These are phyloP conservation scores for Mallotus villosus DNA, from an alignment of 2,797 vertebrate genomes.

Conservation along the genomic window DNA sequence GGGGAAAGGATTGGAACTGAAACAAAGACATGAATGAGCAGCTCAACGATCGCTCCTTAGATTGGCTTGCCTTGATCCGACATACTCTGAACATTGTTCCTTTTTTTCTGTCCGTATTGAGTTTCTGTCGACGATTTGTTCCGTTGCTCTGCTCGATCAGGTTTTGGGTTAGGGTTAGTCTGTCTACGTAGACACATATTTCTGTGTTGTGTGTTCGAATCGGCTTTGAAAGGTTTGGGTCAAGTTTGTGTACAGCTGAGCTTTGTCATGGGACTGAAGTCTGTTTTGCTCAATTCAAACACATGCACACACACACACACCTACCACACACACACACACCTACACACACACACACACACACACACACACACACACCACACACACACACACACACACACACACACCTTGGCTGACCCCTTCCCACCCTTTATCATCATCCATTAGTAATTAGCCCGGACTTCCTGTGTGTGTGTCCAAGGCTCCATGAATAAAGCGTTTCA, in stretches of 20 bases:
- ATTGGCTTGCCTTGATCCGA: neutral
- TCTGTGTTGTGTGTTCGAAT: neutral
- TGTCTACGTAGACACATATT: too few relatives aligned
- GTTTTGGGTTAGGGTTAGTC: too few relatives aligned
- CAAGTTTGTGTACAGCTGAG: neutral
- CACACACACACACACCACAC: too few relatives aligned
- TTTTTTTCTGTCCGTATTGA: too few relatives aligned
- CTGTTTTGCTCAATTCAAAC: too few relatives aligned
- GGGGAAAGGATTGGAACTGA: neutral
- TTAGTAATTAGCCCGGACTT: slow-evolving; percentile 69
- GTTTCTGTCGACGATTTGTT: too few relatives aligned
- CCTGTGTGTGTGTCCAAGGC: slow-evolving; percentile 62
- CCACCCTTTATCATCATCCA: slow-evolving; percentile 61
- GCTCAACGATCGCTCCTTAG: neutral
- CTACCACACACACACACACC: slow-evolving; percentile 22
- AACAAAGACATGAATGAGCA: neutral
- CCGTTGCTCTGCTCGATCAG: too few relatives aligned
- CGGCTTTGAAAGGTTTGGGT: neutral
- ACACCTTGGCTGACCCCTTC: slow-evolving; percentile 52
- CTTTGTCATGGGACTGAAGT: neutral
- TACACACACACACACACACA: too few relatives aligned
- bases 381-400: slow-evolving; percentile 8
- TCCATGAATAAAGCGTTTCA: slow-evolving; percentile 57
- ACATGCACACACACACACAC: too few relatives aligned
- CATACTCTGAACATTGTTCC: too few relatives aligned